Conservation (phyloP, 2,888 invertebrate genomes). For the Torymus texanus region DNA sequence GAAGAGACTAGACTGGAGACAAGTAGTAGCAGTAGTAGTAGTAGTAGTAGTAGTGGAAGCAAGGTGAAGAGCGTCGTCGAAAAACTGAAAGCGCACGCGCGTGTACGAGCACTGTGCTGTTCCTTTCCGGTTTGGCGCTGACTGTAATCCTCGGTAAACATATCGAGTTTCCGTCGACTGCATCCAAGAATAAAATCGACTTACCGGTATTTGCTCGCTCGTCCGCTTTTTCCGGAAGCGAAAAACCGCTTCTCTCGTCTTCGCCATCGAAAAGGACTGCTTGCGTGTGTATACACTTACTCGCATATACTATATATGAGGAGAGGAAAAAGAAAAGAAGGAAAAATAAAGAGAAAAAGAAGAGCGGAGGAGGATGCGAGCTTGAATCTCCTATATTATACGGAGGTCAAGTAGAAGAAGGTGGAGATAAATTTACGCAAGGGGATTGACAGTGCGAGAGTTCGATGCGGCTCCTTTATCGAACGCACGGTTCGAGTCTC, state of each 20-base stretch:
- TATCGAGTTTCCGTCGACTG: slow-evolving; percentile 49
- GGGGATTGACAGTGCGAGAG: slow-evolving; percentile 9
- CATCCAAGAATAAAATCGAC: slow-evolving; percentile 51
- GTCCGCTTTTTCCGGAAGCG: background rate
- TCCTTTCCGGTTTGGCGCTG: slow-evolving; percentile 26
- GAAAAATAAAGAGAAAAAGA: background rate
- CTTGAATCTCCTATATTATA: background rate
- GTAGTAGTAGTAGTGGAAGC: background rate
- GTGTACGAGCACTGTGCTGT: background rate
- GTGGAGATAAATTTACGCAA: slow-evolving; percentile 29
- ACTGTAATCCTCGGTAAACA: slow-evolving; percentile 52
- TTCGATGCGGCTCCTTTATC: background rate
- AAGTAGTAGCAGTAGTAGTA: background rate
- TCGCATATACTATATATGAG: background rate
- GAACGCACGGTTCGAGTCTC: slow-evolving; percentile 4
- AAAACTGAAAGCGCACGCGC: background rate
- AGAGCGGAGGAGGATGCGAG: background rate
- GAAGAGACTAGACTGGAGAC: background rate
- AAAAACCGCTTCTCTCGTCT: no score
- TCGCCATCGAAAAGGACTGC: no score
- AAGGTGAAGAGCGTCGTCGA: slow-evolving; percentile 2
- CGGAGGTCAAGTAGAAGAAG: background rate
- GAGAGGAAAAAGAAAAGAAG: background rate
- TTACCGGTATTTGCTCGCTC: slow-evolving; percentile 44
- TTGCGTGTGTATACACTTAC: no score